phyloP scores from a whole-genome alignment of 2,797 vertebrate genomes.

The Oophaga sylvatica region DNA sequence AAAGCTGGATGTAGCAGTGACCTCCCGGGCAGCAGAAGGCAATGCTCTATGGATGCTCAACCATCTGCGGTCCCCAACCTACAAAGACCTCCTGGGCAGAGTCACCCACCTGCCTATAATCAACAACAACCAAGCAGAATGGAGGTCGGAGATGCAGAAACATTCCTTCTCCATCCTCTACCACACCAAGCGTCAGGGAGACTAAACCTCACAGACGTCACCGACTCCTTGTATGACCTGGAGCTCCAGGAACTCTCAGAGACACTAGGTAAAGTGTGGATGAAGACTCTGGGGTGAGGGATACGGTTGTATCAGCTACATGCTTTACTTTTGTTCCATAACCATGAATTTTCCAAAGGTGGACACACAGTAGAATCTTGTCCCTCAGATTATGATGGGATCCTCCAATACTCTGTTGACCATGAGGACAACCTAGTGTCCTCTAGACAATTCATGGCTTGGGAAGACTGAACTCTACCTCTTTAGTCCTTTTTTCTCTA shows the following conservation, averaged over 20 bases:
- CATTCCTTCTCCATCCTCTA: slow-evolving; percentile 26
- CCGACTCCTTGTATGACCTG: slow-evolving; percentile 32
- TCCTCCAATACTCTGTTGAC: too few relatives aligned
- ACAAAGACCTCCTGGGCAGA: slow-evolving; percentile 25
- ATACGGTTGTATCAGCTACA: too few relatives aligned
- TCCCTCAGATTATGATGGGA: too few relatives aligned
- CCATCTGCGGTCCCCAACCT: slow-evolving; percentile 27
- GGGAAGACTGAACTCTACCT: not conserved
- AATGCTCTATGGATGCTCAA: slow-evolving; percentile 28
- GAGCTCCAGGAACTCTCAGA: slow-evolving; percentile 37
- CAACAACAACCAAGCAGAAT: slow-evolving; percentile 33
- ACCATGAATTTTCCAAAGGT: too few relatives aligned
- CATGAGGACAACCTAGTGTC: too few relatives aligned
- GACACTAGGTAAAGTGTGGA: slow-evolving; percentile 10
- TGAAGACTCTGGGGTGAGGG: not conserved
- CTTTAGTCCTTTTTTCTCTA: not conserved
- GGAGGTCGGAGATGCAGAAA: slow-evolving; percentile 11
- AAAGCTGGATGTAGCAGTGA: slow-evolving; percentile 33
- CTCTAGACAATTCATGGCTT: not conserved
- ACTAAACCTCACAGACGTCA: slow-evolving; percentile 40
- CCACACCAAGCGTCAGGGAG: not conserved
- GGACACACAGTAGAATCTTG: too few relatives aligned
- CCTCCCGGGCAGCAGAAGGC: slow-evolving; percentile 20
- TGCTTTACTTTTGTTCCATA: too few relatives aligned
- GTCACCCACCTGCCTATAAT: slow-evolving; percentile 41